Evolutionary conservation across 1,140 invertebrate species (phyloP).

Genomic region (Hypothenemus hampei): DNA sequence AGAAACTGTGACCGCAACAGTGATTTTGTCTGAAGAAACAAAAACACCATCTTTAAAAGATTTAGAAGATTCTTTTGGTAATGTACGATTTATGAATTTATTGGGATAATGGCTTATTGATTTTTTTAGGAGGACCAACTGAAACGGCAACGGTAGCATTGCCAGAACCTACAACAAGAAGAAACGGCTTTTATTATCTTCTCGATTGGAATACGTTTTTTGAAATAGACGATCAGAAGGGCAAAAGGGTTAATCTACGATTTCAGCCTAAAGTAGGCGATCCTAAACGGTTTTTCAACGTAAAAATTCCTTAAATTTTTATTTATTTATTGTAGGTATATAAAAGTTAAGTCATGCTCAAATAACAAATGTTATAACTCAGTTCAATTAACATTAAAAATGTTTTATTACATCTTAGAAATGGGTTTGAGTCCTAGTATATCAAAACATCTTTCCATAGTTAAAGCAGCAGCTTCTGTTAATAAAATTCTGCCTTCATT

Average conservation of each 20-base stretch:
- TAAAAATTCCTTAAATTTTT: constrained; percentile 43
- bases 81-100: constrained; percentile 32
- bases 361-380: too few species aligned
- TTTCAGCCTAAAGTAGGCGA: constrained; percentile 76
- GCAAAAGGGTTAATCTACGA: constrained; percentile 68
- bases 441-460: constrained; percentile 82
- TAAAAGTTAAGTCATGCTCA: too few species aligned
- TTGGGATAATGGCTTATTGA: background rate
- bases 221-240: constrained; percentile 71
- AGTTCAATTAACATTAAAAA: too few species aligned
- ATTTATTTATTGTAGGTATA: background rate
- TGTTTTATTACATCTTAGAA: constrained; percentile 89
- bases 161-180: constrained; percentile 46
- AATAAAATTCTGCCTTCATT: constrained; percentile 84
- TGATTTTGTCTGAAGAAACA: constrained; percentile 39
- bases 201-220: constrained; percentile 81
- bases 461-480: constrained; percentile 85
- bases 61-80: constrained; percentile 72
- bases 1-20: constrained; percentile 35
- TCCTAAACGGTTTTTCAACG: constrained; percentile 65
- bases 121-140: constrained; percentile 11
- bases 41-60: constrained; percentile 54
- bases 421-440: constrained; percentile 92
- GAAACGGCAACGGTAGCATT: constrained; percentile 13
- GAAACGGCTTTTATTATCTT: constrained; percentile 75